phyloP scores from a whole-genome alignment of 2,113 vertebrate species.

The Pardalotus punctatus region DNA sequence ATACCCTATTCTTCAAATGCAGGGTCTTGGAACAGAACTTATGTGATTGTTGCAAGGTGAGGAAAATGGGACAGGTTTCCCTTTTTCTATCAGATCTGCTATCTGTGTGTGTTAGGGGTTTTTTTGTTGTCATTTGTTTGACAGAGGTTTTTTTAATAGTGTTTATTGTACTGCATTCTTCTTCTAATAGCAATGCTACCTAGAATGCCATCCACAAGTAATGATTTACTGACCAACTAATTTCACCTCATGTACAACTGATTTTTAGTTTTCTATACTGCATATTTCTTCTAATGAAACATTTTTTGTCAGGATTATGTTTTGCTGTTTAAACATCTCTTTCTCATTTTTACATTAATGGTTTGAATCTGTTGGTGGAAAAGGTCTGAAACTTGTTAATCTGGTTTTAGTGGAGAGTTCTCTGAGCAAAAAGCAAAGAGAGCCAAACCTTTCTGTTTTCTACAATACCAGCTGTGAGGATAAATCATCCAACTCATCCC shows the following conservation, averaged over 20 bases:
- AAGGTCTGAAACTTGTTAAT: not conserved
- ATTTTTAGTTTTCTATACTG: not conserved
- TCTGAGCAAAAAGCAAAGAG: not conserved
- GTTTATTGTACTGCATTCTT: not conserved
- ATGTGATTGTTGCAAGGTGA: fast-evolving
- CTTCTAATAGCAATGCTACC: not conserved
- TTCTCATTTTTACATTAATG: not conserved
- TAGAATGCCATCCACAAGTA: not conserved
- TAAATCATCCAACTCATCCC: not conserved
- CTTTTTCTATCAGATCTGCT: not conserved
- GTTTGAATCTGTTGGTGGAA: not conserved
- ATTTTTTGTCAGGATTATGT: not conserved
- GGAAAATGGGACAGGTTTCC: not conserved
- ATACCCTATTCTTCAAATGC: not conserved
- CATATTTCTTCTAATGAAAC: not conserved
- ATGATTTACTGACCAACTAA: not conserved
- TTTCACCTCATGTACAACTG: not conserved
- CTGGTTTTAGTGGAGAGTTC: not conserved
- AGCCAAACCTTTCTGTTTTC: not conserved
- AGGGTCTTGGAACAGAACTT: not conserved
- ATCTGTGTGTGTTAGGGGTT: fast-evolving
- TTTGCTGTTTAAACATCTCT: not conserved
- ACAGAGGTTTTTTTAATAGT: not conserved
- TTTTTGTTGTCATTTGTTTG: not conserved
- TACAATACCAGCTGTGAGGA: not conserved